Evolutionary conservation across 2,113 vertebrate genomes (phyloP), one percentile per base, ranked within the genome.

Genomic region (Macquaria australasica): DNA sequence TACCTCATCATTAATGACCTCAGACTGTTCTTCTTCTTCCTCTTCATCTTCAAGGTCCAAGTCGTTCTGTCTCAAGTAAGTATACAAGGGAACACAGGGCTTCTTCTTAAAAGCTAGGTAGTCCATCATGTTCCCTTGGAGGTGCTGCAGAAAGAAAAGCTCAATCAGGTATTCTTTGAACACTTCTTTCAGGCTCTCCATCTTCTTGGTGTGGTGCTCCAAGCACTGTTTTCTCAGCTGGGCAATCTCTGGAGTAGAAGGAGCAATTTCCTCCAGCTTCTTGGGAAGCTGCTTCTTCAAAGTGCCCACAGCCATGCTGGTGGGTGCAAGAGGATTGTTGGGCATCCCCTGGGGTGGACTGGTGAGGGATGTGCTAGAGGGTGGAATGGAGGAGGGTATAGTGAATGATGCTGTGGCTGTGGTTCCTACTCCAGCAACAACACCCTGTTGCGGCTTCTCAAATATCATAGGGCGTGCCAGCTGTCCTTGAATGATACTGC

Each of bases 51-150:
- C 98, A 53, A 99, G 88, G 92, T 99, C 98, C 94, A 99, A 92
- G 87, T 99, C 98, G 50, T 98, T 99, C 82, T 99, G 98, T 89
- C 97, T 95, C 74, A 99, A 94, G 86, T 98, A 99, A 0, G 97
- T 97, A 88, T 98, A 98, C 59, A 99, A 92, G 0, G 97, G 97
- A 88, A 97, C 95, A 85, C 97, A 98, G 1, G 97, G 98, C 69
- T 99, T 99, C 96, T 98, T 99, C 94, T 97, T 99, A 80, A 99
- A 99, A 43, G 98, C 96, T 41, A 99, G 53, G 73, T 98, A 99
- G 89, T 99, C 98, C 98, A 99, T 99, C 98, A 99, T 99, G 87
- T 99, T 99, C 31, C 98, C 98, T 90, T 99, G 98, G 37, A 98
- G 97, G 85, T 99, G 98, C 73, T 99, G 98, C 84, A 99, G 92